Evolutionary conservation across 2,888 invertebrate species (phyloP), one percentile per base, ranked within the genome.

Genomic region (Stenchaetothrips biformis): DNA sequence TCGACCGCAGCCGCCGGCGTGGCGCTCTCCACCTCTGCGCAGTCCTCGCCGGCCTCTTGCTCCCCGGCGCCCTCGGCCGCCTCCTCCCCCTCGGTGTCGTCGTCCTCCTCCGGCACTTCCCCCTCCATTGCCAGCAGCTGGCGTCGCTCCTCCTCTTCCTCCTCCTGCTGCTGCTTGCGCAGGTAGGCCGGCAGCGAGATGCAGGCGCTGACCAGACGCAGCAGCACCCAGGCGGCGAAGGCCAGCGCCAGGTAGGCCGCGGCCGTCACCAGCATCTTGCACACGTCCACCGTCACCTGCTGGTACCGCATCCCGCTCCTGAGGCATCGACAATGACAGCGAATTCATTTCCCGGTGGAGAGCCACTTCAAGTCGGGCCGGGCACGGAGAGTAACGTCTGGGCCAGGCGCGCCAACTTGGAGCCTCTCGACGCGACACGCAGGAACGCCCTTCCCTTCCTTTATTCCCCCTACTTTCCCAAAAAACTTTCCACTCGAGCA

Each of bases 251-350:
- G 87, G 84, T 92, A 93, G 18, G 89, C 89, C 67, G 89, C 84
- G 85, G 92, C 91, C 0, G 91, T 89, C 84, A 90, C 89, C 0
- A 89, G 86, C 92, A 93, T 92, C 82, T 90, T 89, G 89, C 91
- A 90, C 82, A 90, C 89, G 85, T 93, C 91, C 53, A 93, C 91
- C 37, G 89, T 88, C 0, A 93, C 91, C 89, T 92, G 90, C 86
- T 93, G 92, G 82, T 89, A 87, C 85, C 90, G 90, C 92, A 92
- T 92, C n/a, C 53, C 53, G 21, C 37, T 37, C 37, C 37, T 37
- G 37, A 4, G 37, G 37, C 37, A 37, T 37, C 37, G 37, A 37
- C 2, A 37, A 37, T 2, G 37, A 37, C 37, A 37, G 37, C 37
- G 2, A 37, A 37, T 37, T 37, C 37, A 37, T 37, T 37, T 37